Conservation (phyloP, 2,113 vertebrate genomes). For the Ellobius talpinus region DNA sequence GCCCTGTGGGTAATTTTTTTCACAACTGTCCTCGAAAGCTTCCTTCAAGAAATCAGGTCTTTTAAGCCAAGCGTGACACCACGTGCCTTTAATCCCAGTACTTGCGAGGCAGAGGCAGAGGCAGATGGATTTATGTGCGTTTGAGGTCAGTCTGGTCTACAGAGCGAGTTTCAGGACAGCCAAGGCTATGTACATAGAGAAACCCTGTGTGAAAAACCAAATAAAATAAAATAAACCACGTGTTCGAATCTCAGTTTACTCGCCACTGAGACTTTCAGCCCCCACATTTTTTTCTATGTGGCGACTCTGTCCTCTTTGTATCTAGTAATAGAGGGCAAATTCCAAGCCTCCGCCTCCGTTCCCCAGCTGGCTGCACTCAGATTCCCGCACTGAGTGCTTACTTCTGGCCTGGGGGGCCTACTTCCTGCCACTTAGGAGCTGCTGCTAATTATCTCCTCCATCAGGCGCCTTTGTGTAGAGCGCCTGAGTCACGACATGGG, state of each 20-base stretch:
- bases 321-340: background rate
- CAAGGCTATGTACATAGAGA: background rate
- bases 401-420: background rate
- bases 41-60: background rate
- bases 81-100: background rate
- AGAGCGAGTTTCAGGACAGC: background rate
- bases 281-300: background rate
- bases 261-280: background rate
- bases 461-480: background rate
- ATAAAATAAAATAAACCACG: background rate
- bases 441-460: background rate
- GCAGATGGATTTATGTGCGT: background rate
- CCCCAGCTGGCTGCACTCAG: background rate
- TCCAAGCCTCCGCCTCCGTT: background rate
- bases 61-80: background rate
- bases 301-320: background rate
- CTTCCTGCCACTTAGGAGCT: background rate
- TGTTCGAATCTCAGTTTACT: background rate
- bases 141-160: background rate
- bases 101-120: background rate
- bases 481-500: background rate
- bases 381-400: background rate
- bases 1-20: background rate
- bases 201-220: background rate
- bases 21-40: background rate